Conservation (phyloP, 2,888 invertebrate species). For the Xanthorhoe designata region DNA sequence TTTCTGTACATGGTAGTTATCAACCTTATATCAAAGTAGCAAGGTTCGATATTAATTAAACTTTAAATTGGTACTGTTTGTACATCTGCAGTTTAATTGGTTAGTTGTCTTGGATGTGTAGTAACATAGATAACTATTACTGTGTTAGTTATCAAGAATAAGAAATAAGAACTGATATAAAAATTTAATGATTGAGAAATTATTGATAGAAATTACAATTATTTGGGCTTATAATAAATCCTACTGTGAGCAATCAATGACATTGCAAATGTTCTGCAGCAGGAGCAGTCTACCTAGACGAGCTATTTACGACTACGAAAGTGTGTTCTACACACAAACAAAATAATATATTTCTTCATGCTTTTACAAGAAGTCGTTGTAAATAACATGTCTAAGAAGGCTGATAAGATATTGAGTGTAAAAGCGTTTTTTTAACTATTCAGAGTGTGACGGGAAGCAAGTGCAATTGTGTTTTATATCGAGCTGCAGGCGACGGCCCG, state of each 20-base stretch:
- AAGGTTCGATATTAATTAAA: slow-evolving; percentile 13
- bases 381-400: slow-evolving; percentile 12
- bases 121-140: slow-evolving; percentile 13
- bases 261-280: not conserved
- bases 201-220: slow-evolving; percentile 34
- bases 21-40: slow-evolving; percentile 16
- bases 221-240: slow-evolving; percentile 19
- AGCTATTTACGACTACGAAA: not conserved
- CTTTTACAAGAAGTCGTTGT: slow-evolving; percentile 1
- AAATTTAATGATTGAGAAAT: slow-evolving; percentile 36
- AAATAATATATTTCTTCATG: not conserved
- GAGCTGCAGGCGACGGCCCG: slow-evolving; percentile 18
- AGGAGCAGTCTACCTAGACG: not conserved
- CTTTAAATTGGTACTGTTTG: not conserved
- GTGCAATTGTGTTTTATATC: slow-evolving; percentile 44
- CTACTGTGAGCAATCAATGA: slow-evolving; percentile 8
- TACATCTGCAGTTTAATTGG: slow-evolving; percentile 29
- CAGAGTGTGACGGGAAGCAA: slow-evolving; percentile 40
- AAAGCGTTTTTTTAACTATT: not conserved
- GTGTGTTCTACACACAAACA: not conserved
- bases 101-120: slow-evolving; percentile 33
- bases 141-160: slow-evolving; percentile 30
- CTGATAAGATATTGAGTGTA: not conserved
- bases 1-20: slow-evolving; percentile 17
- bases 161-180: slow-evolving; percentile 46